Evolutionary conservation across 2,113 vertebrate genomes (phyloP).

Genomic region (Proteles cristata): DNA sequence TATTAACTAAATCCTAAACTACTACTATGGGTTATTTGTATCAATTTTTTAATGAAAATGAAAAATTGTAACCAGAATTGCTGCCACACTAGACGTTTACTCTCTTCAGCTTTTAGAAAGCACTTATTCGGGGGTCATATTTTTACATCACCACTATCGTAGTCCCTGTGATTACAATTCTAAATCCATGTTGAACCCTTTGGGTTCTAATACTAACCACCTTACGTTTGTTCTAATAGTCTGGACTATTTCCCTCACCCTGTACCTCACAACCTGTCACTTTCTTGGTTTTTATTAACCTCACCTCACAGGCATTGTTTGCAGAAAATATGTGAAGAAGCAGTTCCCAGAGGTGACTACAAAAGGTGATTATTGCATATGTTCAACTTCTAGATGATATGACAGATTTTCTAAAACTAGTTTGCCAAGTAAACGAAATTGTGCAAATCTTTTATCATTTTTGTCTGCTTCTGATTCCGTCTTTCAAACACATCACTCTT

Average conservation of each 20-base stretch:
- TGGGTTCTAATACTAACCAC: not conserved
- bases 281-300: not conserved
- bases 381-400: not conserved
- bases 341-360: not conserved
- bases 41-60: not conserved
- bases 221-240: not conserved
- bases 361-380: not conserved
- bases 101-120: not conserved
- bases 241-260: not conserved
- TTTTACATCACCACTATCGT: not conserved
- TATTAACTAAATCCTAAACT: not conserved
- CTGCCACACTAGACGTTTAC: no score
- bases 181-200: not conserved
- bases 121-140: not conserved
- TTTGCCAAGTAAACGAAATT: not conserved
- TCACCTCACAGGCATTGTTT: not conserved
- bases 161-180: not conserved
- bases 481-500: slow-evolving; percentile 7
- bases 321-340: not conserved
- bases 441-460: not conserved
- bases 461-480: not conserved
- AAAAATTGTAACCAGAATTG: not conserved
- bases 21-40: not conserved
- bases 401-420: not conserved
- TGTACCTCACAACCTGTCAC: not conserved